Evolutionary conservation across 2,113 vertebrate genomes (phyloP).

Genomic region (Pholis gunnellus): DNA sequence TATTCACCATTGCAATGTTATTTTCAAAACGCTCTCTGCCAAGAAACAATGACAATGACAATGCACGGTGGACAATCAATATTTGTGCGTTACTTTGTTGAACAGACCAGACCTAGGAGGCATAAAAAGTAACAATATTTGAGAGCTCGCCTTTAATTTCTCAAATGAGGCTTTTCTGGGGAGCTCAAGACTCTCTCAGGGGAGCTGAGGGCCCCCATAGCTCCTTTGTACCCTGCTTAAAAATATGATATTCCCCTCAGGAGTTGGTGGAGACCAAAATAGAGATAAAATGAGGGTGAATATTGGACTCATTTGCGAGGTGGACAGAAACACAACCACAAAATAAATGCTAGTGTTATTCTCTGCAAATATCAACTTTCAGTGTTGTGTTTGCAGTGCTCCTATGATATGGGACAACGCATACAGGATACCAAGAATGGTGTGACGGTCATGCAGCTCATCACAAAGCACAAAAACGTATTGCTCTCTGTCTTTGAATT

Average conservation of each 20-base stretch:
- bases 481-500: not conserved
- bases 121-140: not conserved
- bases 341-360: too few relatives aligned
- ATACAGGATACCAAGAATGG: not conserved
- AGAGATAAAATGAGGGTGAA: too few relatives aligned
- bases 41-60: not conserved
- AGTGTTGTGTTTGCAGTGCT: too few relatives aligned
- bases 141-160: not conserved
- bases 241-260: too few relatives aligned
- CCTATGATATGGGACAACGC: not conserved
- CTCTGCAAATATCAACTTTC: too few relatives aligned
- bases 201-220: not conserved
- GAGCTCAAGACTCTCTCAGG: not conserved
- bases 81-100: not conserved
- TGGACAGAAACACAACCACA: too few relatives aligned
- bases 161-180: not conserved
- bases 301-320: not conserved
- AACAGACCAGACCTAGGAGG: not conserved
- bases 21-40: too few relatives aligned
- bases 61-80: not conserved
- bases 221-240: too few relatives aligned
- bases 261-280: too few relatives aligned
- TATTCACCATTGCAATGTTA: too few relatives aligned
- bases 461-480: not conserved
- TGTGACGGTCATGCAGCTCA: not conserved